Conservation (phyloP, 2,797 vertebrate genomes). For the Bufotes viridis region DNA sequence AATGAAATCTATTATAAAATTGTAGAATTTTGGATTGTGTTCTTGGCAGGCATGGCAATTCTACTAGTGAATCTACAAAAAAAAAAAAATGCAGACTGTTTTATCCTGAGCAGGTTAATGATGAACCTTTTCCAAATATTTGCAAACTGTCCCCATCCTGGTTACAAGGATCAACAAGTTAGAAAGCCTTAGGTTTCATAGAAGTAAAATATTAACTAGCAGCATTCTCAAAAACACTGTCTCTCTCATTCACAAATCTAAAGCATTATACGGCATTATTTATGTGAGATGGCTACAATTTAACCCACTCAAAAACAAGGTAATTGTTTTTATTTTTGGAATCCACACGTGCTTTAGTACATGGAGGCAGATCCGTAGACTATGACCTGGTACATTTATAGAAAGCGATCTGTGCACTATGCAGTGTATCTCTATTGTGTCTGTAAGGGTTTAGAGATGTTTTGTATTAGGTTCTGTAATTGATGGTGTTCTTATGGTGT, state of each 20-base stretch:
- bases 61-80: conserved; percentile 31
- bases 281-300: background rate
- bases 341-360: background rate
- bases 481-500: too few relatives aligned
- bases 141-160: conserved; percentile 61
- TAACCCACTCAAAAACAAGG: background rate
- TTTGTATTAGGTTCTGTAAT: too few relatives aligned
- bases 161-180: conserved; percentile 62
- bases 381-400: background rate
- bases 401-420: background rate
- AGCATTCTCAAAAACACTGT: conserved; percentile 45
- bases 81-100: conserved; percentile 52
- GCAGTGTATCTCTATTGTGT: background rate
- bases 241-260: conserved; percentile 66
- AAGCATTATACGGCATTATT: conserved; percentile 59
- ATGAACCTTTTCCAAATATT: conserved; percentile 62
- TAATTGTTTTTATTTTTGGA: background rate
- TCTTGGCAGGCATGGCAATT: conserved; percentile 9
- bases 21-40: background rate
- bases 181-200: conserved; percentile 53
- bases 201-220: conserved; percentile 60
- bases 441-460: too few relatives aligned
- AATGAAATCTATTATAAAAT: background rate
- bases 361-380: background rate
- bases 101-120: conserved; percentile 58